A percentile compares a stretch with the other conserved stretches of the same genome.
Conservation (phyloP, 64 coral and sea anemone genomes). For the Montipora sp. region DNA sequence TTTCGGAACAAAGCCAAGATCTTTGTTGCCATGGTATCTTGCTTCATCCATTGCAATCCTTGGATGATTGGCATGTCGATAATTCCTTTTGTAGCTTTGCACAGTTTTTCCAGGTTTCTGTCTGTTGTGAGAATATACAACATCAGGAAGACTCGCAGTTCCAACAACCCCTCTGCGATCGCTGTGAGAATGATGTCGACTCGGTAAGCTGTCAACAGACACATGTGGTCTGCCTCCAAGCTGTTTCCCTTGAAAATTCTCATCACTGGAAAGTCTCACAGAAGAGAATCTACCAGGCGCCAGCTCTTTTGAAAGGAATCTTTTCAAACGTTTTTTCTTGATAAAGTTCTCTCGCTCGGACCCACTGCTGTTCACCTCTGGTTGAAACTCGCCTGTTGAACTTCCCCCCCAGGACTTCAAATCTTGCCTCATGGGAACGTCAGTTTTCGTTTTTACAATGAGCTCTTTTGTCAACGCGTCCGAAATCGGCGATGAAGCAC, state of each 20-base stretch:
- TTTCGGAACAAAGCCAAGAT: neutral
- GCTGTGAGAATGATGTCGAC: neutral
- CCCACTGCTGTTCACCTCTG: neutral
- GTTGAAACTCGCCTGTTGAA: neutral
- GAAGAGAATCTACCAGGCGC: slow-evolving; percentile 81
- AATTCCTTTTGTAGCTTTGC: neutral
- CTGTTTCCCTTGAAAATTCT: neutral
- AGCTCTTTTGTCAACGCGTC: neutral
- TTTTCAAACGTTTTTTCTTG: slow-evolving; percentile 48
- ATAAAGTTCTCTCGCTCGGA: slow-evolving; percentile 13
- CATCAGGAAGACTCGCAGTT: slow-evolving; percentile 15
- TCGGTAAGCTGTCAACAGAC: slow-evolving; percentile 21
- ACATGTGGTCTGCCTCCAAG: neutral
- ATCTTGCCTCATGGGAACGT: neutral
- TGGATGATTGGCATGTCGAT: neutral
- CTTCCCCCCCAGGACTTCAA: neutral
- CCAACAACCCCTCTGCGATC: neutral
- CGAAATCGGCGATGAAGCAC: neutral
- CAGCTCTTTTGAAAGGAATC: slow-evolving; percentile 65
- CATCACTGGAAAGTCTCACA: slow-evolving; percentile 68
- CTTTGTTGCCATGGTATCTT: neutral
- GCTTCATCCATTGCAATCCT: neutral
- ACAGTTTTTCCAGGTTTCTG: neutral
- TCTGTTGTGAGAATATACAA: slow-evolving; percentile 5
- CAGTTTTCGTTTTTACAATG: neutral